phyloP scores from a whole-genome alignment of 2,113 vertebrate species.

The Scopus umbretta region DNA sequence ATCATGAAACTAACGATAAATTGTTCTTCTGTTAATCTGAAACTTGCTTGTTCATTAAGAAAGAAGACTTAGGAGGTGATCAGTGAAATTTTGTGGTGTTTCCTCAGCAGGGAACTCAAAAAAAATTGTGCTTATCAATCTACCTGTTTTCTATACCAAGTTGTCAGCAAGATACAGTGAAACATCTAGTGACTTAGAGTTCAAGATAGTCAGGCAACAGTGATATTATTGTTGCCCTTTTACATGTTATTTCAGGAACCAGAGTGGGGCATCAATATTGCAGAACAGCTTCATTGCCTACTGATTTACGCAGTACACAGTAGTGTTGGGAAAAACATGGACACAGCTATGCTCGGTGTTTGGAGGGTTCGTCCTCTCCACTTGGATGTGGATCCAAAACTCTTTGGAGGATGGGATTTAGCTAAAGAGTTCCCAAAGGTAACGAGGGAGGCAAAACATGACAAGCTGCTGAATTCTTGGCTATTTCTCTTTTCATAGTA shows the following conservation, averaged over 20 bases:
- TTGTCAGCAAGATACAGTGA: not conserved
- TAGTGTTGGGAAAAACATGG: not conserved
- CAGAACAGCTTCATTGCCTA: not conserved
- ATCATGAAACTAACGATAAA: not conserved
- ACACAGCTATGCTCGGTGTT: not conserved
- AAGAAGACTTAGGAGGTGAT: not conserved
- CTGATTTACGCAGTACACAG: not conserved
- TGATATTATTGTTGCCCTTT: not conserved
- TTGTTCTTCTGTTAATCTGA: not conserved
- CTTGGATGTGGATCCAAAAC: not conserved
- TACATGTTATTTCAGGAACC: not conserved
- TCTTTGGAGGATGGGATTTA: not conserved
- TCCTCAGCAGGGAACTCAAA: not conserved
- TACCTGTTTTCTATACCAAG: not conserved
- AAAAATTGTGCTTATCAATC: not conserved
- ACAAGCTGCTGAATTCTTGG: not conserved
- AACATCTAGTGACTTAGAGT: not conserved
- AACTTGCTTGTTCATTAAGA: not conserved
- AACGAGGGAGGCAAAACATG: not conserved
- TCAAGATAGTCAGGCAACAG: not conserved
- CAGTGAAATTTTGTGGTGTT: not conserved
- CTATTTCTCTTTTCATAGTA: not conserved
- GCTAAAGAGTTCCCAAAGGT: not conserved
- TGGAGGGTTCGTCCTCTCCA: not conserved
- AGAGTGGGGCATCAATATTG: fast-evolving